Evolutionary conservation across 2,113 vertebrate genomes (phyloP).

Genomic region (Lycaon pictus): DNA sequence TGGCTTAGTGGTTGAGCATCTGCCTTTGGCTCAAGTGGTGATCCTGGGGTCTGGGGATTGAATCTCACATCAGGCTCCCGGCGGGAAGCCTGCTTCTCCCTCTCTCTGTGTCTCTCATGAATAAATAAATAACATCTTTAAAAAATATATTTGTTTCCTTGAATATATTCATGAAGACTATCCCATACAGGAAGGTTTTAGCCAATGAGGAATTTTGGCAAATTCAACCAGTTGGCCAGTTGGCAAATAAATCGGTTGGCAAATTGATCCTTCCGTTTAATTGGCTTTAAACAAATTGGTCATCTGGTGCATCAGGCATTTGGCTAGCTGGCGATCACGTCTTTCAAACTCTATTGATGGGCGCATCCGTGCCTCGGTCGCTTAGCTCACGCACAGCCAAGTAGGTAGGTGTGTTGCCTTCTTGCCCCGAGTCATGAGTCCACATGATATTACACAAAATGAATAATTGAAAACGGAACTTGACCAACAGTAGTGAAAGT

Average conservation of each 20-base stretch:
- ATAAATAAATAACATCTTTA: too few species aligned
- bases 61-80: too few species aligned
- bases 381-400: background rate
- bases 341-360: conserved; percentile 18
- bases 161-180: background rate
- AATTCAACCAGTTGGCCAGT: background rate
- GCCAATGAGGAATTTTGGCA: conserved; percentile 30
- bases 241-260: conserved; percentile 50
- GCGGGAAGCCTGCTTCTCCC: too few species aligned
- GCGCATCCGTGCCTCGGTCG: background rate
- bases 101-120: too few species aligned
- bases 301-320: background rate
- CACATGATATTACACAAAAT: background rate
- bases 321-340: background rate
- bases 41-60: too few species aligned
- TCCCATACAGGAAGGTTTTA: conserved; percentile 17
- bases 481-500: background rate
- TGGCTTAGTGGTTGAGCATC: too few species aligned
- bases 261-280: conserved; percentile 31
- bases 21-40: too few species aligned
- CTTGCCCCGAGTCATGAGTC: background rate
- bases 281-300: background rate
- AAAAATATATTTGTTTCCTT: background rate
- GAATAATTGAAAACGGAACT: background rate
- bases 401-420: background rate